phyloP scores from a whole-genome alignment of 2,797 vertebrate genomes.

The Lagorchestes hirsutus region DNA sequence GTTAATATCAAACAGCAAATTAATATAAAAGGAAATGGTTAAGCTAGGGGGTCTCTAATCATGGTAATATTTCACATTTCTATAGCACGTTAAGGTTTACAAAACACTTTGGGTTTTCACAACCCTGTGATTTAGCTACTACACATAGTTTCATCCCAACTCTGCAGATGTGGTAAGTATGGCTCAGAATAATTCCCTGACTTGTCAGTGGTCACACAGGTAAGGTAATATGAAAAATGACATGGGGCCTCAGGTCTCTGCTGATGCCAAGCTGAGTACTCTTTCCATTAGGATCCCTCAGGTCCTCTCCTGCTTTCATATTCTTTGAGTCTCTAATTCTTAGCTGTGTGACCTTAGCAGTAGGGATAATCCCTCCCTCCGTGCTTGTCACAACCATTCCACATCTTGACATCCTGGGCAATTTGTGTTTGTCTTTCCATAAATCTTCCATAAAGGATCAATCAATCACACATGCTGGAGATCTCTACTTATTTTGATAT shows the following conservation, averaged over 20 bases:
- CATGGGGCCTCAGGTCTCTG: background rate
- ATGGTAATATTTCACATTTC: background rate
- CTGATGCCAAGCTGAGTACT: background rate
- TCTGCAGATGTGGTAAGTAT: background rate
- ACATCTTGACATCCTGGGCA: background rate
- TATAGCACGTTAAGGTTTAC: background rate
- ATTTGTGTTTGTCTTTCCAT: background rate
- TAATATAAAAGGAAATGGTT: background rate
- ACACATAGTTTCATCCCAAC: background rate
- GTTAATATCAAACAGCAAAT: constrained; percentile 44
- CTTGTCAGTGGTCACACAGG: background rate
- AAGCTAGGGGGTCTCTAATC: background rate
- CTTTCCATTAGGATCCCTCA: background rate
- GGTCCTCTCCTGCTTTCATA: background rate
- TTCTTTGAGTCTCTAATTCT: background rate
- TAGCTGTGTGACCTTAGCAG: background rate
- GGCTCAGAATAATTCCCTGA: background rate
- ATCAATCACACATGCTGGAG: background rate
- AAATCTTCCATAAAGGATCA: background rate
- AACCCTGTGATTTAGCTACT: background rate
- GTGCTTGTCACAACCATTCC: background rate
- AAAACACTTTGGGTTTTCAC: background rate
- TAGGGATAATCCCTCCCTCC: background rate
- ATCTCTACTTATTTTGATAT: background rate
- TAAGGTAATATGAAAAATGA: background rate